These are phyloP conservation scores for Mormyrops boulengeri DNA, from an alignment of 2,797 vertebrate species.

Conservation along the genomic window DNA sequence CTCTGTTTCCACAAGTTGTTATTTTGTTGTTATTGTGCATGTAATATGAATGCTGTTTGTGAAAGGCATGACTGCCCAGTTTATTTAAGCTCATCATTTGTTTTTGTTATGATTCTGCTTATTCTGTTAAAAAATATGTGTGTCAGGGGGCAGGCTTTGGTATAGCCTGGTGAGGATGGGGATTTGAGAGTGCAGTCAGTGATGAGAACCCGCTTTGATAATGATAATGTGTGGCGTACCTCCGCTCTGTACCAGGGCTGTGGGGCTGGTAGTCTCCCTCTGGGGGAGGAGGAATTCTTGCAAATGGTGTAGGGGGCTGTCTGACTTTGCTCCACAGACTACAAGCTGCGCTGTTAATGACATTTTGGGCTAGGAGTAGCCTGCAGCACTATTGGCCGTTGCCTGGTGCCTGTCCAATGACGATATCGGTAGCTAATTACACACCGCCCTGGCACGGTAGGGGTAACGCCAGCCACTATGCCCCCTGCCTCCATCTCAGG, in stretches of 20 bases:
- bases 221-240: not conserved
- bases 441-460: not conserved
- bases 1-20: not conserved
- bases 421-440: not conserved
- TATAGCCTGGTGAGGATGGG: not conserved
- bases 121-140: not conserved
- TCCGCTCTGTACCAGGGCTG: not conserved
- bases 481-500: not conserved
- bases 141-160: not conserved
- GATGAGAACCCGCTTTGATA: not conserved
- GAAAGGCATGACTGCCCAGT: not conserved
- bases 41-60: not conserved
- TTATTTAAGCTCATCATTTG: not conserved
- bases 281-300: not conserved
- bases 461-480: not conserved
- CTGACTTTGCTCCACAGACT: not conserved
- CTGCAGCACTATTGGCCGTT: not conserved
- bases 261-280: not conserved
- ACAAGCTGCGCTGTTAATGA: not conserved
- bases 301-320: not conserved
- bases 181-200: not conserved
- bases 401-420: not conserved
- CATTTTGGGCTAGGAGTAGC: not conserved
- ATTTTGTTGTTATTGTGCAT: not conserved
- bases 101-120: not conserved